phyloP scores from a whole-genome alignment of 2,113 vertebrate species.

The Vulpes ferrilata region DNA sequence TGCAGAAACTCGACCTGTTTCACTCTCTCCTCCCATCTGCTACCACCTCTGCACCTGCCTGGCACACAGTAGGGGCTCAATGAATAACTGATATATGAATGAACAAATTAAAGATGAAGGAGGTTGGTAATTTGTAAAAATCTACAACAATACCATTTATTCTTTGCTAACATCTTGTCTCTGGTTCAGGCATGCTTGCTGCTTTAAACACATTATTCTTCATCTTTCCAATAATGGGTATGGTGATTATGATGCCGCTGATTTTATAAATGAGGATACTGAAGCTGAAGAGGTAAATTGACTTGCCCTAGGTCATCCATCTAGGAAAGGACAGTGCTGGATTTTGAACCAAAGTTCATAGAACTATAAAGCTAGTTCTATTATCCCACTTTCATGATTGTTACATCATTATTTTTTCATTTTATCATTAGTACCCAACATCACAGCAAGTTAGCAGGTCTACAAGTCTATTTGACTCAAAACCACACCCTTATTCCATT shows the following conservation, averaged over 20 bases:
- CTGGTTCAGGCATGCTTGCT: constrained; percentile 19
- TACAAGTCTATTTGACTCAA: constrained; percentile 10
- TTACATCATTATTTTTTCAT: not conserved
- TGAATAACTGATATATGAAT: not conserved
- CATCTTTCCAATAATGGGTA: not conserved
- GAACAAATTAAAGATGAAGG: not conserved
- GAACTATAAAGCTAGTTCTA: not conserved
- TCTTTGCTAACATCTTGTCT: constrained; percentile 1
- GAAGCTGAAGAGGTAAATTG: not conserved
- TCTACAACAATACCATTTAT: not conserved
- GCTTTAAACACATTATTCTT: not conserved
- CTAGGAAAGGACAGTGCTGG: not conserved
- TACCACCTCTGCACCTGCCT: not conserved
- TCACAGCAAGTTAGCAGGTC: not conserved
- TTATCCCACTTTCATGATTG: not conserved
- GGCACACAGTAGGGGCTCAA: not conserved
- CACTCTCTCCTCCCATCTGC: not conserved
- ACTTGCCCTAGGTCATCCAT: not conserved
- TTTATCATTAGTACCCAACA: not conserved
- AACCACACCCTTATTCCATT: not conserved
- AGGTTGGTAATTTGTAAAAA: constrained; percentile 28
- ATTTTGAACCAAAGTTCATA: not conserved
- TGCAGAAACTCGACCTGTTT: not conserved
- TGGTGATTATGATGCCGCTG: not conserved
- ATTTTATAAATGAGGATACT: constrained; percentile 19